Base-by-base conservation (phyloP, 2,888 invertebrate species). In the Bhutanitis thaidina region DNA sequence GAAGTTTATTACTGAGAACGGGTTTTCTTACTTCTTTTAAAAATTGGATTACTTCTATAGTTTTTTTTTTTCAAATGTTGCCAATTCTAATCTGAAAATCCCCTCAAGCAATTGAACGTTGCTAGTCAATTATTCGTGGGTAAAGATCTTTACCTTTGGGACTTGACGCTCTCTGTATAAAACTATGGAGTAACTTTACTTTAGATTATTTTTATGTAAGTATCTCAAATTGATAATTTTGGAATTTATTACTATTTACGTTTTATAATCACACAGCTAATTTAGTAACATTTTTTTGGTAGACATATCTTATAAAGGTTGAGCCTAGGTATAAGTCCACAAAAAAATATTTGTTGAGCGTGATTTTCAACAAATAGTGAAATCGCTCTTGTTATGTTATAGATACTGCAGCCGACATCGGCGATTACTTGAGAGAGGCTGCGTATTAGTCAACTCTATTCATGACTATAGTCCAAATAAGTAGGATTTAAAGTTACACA, bases 31-130 rank as follows among this genome's bases (percentile, higher is more conserved):
- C 34, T 34, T 12, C 34, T 13, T 5, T 34, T 12, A 34, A n/a
- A 12, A 12, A 34, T 12, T 34, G 4, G 1, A 12, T 12, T 34
- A 34, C 5, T 34, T 34, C 7, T 34, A 32, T 27, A 27, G 8
- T 8, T 32, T 55, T 57, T 58, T 55, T 49, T 37, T 20, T 2
- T 20, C 20, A 20, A 55, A 57, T 54, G 71, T 71, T 72, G 75
- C 77, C 70, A 74, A 77, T 71, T 73, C 71, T 77, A 81, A 85
- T 84, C 82, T 76, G 62, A 70, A 83, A 80, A 80, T 80, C 80
- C 78, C 80, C 68, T 61, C 61, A 60, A 71, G 80, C 79, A 71
- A 74, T 72, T 70, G 71, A 69, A 69, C 65, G 70, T 69, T 65
- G 71, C 66, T 65, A 72, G 74, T 77, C 80, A 79, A 81, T 77